These are phyloP conservation scores for Pocillopora damicornis DNA, from an alignment of 64 coral and sea anemone genomes.

Conservation along the genomic window DNA sequence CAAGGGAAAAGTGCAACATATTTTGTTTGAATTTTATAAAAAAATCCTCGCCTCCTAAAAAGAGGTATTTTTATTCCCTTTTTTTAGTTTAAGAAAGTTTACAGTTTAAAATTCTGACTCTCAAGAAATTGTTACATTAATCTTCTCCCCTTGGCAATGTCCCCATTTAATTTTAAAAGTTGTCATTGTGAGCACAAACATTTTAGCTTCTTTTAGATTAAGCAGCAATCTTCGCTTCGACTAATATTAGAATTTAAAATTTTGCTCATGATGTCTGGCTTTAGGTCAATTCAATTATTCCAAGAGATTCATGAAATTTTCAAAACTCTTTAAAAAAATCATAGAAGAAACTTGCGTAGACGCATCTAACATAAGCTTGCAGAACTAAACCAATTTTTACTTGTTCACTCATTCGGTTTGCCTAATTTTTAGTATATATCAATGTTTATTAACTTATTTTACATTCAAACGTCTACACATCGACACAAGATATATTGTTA, in stretches of 20 bases:
- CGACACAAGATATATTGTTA: slow-evolving; percentile 15
- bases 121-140: background rate
- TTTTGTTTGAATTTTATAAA: background rate
- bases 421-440: slow-evolving; percentile 13
- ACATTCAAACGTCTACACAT: background rate
- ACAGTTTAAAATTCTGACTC: background rate
- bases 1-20: background rate
- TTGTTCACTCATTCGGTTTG: slow-evolving; percentile 3
- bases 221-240: background rate
- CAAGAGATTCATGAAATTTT: background rate
- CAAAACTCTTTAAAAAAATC: background rate
- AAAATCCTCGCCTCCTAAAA: background rate
- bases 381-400: slow-evolving; percentile 9
- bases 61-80: background rate
- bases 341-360: background rate
- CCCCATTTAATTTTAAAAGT: background rate
- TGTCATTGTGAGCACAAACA: background rate
- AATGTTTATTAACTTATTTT: slow-evolving; percentile 1
- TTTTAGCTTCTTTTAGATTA: background rate
- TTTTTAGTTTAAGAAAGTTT: background rate
- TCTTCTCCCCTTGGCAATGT: background rate
- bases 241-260: background rate
- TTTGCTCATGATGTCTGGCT: background rate
- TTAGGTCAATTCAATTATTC: background rate
- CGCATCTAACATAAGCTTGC: background rate